Percentiles rank a stretch among this genome's conserved stretches.
These are phyloP conservation scores for Loripinus fragilis DNA, from an alignment of 2,888 invertebrate species.

Conservation along the genomic window DNA sequence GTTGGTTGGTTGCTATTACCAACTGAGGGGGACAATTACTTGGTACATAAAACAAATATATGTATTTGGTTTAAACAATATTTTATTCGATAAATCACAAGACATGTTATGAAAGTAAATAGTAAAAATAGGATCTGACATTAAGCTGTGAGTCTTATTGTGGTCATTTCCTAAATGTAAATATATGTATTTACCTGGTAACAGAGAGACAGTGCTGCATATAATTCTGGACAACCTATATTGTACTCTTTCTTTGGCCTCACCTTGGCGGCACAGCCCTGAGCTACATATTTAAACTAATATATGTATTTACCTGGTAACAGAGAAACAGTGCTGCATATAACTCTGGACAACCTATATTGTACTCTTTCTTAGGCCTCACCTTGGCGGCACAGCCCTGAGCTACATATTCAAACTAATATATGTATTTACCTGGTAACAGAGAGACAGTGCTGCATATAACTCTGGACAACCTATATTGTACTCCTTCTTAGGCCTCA, in stretches of 20 bases:
- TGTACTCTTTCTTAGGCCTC: constrained; percentile 70
- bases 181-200: constrained; percentile 79
- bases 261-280: constrained; percentile 76
- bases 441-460: constrained; percentile 74
- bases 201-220: constrained; percentile 74
- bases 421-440: constrained; percentile 78
- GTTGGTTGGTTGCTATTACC: too few species aligned
- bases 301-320: constrained; percentile 78
- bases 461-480: constrained; percentile 76
- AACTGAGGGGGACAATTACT: too few species aligned
- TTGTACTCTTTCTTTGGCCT: constrained; percentile 72
- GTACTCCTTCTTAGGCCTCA: constrained; percentile 70
- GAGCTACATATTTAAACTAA: constrained; percentile 77
- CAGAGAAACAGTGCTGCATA: constrained; percentile 75
- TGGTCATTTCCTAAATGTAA: too few species aligned
- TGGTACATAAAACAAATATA: too few species aligned
- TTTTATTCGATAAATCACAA: too few species aligned
- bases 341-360: constrained; percentile 76
- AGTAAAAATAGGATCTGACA: too few species aligned
- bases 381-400: constrained; percentile 77
- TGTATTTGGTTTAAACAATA: too few species aligned
- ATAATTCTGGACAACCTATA: constrained; percentile 76
- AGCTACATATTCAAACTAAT: too few species aligned
- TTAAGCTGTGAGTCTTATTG: too few species aligned
- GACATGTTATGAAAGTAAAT: too few species aligned